Conservation (phyloP, 2,113 vertebrate species). For the Suncus etruscus region DNA sequence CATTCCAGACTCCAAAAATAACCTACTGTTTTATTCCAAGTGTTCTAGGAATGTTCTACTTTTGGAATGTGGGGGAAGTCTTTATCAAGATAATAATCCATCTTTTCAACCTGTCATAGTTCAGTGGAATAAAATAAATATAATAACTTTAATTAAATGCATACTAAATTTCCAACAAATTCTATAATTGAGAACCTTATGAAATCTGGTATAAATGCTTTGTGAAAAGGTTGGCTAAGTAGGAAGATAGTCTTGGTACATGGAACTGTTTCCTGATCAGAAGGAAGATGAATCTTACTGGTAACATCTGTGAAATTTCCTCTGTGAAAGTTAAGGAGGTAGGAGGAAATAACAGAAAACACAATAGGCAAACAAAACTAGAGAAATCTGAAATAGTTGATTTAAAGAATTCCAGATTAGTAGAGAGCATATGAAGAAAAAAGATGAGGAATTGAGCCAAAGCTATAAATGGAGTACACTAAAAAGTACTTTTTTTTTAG, state of each 20-base stretch:
- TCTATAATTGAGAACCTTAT: conserved; percentile 18
- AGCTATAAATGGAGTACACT: not conserved
- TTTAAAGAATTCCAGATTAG: not conserved
- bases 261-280: conserved; percentile 29
- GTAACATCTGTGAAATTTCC: not conserved
- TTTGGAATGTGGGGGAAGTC: not conserved
- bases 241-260: not conserved
- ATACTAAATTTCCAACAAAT: not conserved
- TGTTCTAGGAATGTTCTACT: not conserved
- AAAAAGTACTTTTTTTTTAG: not conserved
- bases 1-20: not conserved
- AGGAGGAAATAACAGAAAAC: conserved; percentile 3
- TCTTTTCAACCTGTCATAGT: not conserved
- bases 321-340: conserved; percentile 11
- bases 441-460: not conserved
- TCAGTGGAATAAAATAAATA: conserved; percentile 15
- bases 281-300: not conserved
- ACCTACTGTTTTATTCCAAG: not conserved
- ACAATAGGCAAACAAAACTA: conserved; percentile 13
- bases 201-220: conserved; percentile 17
- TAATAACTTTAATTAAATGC: conserved; percentile 22
- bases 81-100: not conserved
- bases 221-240: not conserved
- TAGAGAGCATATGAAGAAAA: not conserved
- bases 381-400: not conserved